A percentile compares a stretch with the other conserved stretches of the same genome.
Conservation (phyloP, 2,888 invertebrate species). For the Limnephilus auricula region DNA sequence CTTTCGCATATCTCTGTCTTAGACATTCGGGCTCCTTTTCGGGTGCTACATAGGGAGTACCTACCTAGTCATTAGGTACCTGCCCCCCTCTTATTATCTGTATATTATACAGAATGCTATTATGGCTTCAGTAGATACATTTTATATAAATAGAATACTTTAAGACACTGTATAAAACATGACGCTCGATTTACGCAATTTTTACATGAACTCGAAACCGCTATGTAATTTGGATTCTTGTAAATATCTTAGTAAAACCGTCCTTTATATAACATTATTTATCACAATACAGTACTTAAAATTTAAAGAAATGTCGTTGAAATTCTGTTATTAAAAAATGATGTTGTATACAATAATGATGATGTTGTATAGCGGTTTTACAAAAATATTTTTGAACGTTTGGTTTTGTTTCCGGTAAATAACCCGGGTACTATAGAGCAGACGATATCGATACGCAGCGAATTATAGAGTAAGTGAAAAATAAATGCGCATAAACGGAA, state of each 20-base stretch:
- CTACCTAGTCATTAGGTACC: background rate
- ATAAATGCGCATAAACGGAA: background rate
- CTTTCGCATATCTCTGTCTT: constrained; percentile 23
- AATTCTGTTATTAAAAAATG: background rate
- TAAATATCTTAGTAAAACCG: background rate
- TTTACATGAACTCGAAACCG: background rate
- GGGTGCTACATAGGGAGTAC: background rate
- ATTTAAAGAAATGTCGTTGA: background rate
- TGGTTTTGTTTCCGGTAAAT: too few species aligned
- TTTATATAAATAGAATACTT: background rate
- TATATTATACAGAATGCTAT: background rate
- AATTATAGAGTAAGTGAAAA: background rate
- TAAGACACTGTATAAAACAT: background rate
- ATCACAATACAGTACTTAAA: background rate
- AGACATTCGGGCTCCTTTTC: background rate
- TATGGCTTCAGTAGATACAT: background rate
- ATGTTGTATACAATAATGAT: too few species aligned
- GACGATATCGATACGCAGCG: background rate
- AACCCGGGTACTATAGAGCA: background rate
- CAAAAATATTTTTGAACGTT: too few species aligned
- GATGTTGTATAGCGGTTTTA: too few species aligned
- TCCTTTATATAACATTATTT: background rate
- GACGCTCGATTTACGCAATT: background rate
- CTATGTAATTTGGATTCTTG: background rate
- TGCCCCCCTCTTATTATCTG: background rate